Conservation (phyloP, 2,113 vertebrate genomes). For the Actenoides hombroni region DNA sequence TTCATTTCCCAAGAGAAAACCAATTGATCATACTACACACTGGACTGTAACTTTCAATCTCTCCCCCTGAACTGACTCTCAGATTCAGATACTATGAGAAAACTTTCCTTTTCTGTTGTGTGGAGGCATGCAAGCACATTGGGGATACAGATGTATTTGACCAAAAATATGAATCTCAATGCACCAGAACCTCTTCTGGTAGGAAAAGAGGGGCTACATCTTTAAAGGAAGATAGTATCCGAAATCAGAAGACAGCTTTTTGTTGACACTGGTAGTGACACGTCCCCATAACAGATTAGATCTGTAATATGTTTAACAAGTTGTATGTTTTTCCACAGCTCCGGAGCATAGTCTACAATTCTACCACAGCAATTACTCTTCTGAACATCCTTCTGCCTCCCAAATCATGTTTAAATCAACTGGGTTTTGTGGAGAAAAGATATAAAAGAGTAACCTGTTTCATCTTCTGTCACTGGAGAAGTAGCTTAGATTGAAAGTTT, state of each 20-base stretch:
- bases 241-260: neutral
- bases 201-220: neutral
- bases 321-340: neutral
- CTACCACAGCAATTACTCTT: neutral
- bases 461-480: neutral
- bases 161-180: neutral
- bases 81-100: neutral
- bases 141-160: neutral
- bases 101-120: neutral
- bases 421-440: neutral
- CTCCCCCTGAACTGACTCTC: neutral
- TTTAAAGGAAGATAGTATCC: neutral
- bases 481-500: neutral
- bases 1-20: constrained; percentile 19
- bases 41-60: neutral
- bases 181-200: neutral
- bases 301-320: neutral
- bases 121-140: neutral
- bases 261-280: neutral
- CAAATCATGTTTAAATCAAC: neutral
- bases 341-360: neutral
- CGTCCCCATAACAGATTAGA: neutral
- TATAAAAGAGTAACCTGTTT: too few relatives aligned
- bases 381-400: neutral
- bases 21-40: neutral